phyloP scores from a whole-genome alignment of 2,113 vertebrate species.

The Cromileptes altivelis region DNA sequence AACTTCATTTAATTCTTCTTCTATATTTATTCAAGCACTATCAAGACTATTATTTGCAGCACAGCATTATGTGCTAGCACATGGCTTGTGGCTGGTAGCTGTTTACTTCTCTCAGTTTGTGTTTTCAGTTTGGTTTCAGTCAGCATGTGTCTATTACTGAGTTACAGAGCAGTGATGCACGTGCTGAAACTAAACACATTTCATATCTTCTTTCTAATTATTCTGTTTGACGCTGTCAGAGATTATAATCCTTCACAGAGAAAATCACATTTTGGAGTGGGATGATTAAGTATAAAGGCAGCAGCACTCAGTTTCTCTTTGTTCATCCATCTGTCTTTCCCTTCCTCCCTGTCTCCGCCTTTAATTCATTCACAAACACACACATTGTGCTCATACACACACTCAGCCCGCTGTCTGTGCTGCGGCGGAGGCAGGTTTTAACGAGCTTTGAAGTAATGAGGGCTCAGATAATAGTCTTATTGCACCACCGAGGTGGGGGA shows the following conservation, averaged over 20 bases:
- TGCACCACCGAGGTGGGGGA: slow-evolving; percentile 33
- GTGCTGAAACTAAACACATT: background rate
- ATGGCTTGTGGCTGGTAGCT: background rate
- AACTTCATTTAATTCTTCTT: no score
- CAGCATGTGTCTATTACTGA: background rate
- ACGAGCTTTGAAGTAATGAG: slow-evolving; percentile 78
- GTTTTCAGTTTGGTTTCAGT: slow-evolving; percentile 21
- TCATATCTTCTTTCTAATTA: background rate
- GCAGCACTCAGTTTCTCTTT: background rate
- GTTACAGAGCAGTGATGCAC: background rate
- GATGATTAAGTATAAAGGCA: background rate
- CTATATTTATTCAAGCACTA: background rate
- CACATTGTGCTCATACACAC: background rate
- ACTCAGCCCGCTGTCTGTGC: slow-evolving; percentile 15
- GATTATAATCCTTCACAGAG: background rate
- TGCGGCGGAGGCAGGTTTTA: slow-evolving; percentile 68
- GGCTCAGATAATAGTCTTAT: slow-evolving; percentile 76
- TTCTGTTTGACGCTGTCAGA: background rate
- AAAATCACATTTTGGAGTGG: background rate
- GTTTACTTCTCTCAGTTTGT: slow-evolving; percentile 25
- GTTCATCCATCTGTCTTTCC: background rate
- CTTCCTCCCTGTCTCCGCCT: background rate
- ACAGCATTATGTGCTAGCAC: background rate
- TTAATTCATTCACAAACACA: slow-evolving; percentile 37
- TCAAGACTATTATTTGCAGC: background rate